Percentiles rank a stretch among this genome's conserved stretches.
phyloP scores from a whole-genome alignment of 2,888 invertebrate genomes.

The Amphipoea oculea region DNA sequence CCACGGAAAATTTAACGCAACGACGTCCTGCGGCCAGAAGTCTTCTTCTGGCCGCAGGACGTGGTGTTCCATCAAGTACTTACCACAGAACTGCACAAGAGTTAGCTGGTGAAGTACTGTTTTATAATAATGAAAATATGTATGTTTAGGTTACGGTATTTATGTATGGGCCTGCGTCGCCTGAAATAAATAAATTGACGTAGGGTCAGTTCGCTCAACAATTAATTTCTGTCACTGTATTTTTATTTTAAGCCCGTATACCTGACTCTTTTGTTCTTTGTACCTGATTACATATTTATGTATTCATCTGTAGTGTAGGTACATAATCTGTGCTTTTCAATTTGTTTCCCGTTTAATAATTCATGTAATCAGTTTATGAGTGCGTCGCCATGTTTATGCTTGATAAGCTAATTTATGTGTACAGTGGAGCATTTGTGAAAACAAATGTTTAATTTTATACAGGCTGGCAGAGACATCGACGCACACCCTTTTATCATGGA shows the following conservation, averaged over 20 bases:
- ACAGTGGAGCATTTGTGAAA: constrained; percentile 8
- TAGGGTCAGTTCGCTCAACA: neutral
- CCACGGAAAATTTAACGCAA: too few species aligned
- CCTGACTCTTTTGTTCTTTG: neutral
- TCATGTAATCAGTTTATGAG: constrained; percentile 55
- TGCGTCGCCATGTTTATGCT: constrained; percentile 37
- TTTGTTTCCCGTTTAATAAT: constrained; percentile 54
- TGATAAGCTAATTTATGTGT: constrained; percentile 29
- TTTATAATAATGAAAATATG: too few species aligned
- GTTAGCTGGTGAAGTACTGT: too few species aligned
- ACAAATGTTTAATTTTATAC: neutral
- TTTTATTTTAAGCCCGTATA: neutral
- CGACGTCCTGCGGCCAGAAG: too few species aligned
- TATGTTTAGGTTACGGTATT: too few species aligned
- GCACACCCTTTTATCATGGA: neutral
- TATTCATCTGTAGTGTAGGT: constrained; percentile 35
- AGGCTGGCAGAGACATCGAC: neutral
- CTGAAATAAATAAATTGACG: too few species aligned
- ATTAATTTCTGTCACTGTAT: neutral
- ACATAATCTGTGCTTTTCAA: constrained; percentile 46
- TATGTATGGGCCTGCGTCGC: too few species aligned
- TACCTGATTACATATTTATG: constrained; percentile 52
- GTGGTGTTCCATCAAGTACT: too few species aligned
- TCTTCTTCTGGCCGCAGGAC: too few species aligned
- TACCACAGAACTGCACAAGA: too few species aligned